These are phyloP conservation scores for Epirrhoe alternata DNA, from an alignment of 2,888 invertebrate species.

Conservation along the genomic window DNA sequence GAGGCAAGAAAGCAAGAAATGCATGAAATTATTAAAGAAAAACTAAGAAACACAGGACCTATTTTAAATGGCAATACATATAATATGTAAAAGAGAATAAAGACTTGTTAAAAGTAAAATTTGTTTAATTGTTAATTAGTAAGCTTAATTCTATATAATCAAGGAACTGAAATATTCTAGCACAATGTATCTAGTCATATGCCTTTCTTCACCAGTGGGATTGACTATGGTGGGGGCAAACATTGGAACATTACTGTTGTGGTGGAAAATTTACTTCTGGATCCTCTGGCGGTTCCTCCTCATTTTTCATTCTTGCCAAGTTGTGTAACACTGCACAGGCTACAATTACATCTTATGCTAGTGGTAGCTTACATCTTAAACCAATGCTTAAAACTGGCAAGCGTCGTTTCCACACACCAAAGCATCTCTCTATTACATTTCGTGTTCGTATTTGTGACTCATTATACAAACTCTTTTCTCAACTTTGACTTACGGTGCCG, in stretches of 20 bases:
- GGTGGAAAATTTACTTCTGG: conserved; percentile 7
- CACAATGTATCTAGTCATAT: background rate
- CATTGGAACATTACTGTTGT: background rate
- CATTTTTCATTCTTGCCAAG: conserved; percentile 6
- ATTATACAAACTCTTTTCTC: too few relatives aligned
- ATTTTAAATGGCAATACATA: background rate
- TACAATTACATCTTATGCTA: conserved; percentile 14
- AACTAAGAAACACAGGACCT: background rate
- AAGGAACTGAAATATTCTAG: background rate
- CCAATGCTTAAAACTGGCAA: too few relatives aligned
- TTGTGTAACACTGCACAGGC: conserved; percentile 8
- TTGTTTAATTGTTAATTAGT: background rate
- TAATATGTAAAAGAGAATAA: background rate
- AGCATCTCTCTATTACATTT: too few relatives aligned
- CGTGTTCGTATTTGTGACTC: too few relatives aligned
- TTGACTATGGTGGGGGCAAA: background rate
- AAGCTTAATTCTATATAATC: background rate
- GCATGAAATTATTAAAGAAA: background rate
- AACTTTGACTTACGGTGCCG: too few relatives aligned
- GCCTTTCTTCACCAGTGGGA: conserved; percentile 1
- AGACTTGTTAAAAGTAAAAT: background rate
- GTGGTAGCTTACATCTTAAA: too few relatives aligned
- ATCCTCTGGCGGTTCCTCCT: conserved; percentile 6
- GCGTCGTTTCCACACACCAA: too few relatives aligned
- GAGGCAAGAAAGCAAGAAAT: conserved; percentile 8